Conservation (phyloP, 1,140 invertebrate genomes). For the Pogonomyrmex californicus region DNA sequence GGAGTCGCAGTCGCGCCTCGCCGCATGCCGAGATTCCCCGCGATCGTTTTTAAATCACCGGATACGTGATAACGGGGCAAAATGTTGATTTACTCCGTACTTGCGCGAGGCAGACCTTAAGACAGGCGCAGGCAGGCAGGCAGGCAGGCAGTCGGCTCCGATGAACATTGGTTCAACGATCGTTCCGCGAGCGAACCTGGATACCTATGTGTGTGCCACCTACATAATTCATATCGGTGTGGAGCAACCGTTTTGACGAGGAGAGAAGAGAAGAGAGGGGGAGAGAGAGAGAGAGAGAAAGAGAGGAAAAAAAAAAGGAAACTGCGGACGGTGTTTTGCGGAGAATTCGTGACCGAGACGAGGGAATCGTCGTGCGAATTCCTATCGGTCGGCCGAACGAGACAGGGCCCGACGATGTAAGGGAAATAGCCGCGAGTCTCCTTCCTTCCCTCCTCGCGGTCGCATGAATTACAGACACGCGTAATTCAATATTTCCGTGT, state of each 20-base stretch:
- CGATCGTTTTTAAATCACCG: constrained; percentile 31
- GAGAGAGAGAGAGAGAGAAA: not conserved
- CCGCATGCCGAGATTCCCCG: not conserved
- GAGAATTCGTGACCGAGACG: constrained; percentile 25
- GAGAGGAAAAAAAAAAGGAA: not conserved
- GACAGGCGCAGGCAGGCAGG: constrained; percentile 7
- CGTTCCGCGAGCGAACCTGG: constrained; percentile 74
- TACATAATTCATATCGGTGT: constrained; percentile 76
- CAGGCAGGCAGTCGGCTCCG: constrained; percentile 67
- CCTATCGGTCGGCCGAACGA: constrained; percentile 33
- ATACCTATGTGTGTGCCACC: constrained; percentile 71
- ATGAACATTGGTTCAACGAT: constrained; percentile 78
- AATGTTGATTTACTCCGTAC: constrained; percentile 58
- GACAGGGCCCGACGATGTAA: constrained; percentile 4
- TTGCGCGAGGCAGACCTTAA: constrained; percentile 7
- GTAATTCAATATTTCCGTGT: constrained; percentile 79
- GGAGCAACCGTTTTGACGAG: constrained; percentile 58
- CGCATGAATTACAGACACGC: constrained; percentile 46
- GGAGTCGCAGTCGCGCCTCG: not conserved
- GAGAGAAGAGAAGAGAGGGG: not conserved
- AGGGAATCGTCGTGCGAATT: not conserved
- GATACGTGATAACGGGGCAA: constrained; percentile 26
- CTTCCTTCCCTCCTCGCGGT: not conserved
- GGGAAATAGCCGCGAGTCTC: not conserved
- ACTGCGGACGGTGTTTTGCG: constrained; percentile 12